Percentiles rank a stretch among this genome's conserved stretches.
Conservation (phyloP, 2,113 vertebrate genomes). For the Coturnix japonica region DNA sequence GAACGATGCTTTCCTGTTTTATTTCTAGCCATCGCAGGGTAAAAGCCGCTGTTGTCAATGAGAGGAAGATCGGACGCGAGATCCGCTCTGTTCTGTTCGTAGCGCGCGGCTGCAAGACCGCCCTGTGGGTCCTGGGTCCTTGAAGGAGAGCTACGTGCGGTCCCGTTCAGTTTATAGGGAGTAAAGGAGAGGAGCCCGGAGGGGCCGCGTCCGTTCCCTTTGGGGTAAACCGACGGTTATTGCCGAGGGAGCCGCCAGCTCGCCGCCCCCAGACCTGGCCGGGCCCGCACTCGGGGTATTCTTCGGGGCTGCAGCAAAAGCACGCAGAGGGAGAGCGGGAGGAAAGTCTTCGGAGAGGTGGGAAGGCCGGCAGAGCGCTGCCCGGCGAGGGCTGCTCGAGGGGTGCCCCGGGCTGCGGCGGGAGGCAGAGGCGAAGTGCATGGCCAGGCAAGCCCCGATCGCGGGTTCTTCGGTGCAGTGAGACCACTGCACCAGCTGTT, state of each 20-base stretch:
- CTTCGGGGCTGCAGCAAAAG: not conserved
- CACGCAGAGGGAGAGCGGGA: not conserved
- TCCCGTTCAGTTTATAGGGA: not conserved
- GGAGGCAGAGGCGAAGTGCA: too few species aligned
- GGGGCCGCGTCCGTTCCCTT: fast-evolving
- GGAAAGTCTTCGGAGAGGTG: too few species aligned
- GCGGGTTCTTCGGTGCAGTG: fast-evolving
- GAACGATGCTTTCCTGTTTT: not conserved
- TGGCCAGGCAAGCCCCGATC: not conserved
- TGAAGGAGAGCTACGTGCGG: not conserved
- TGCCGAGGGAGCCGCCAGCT: fast-evolving
- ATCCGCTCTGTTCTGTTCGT: not conserved
- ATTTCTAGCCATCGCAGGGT: not conserved
- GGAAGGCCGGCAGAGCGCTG: not conserved
- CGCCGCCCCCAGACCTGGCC: not conserved
- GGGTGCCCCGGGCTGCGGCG: not conserved
- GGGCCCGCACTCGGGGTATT: not conserved
- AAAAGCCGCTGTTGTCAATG: not conserved
- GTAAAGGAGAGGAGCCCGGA: not conserved
- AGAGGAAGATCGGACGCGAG: not conserved
- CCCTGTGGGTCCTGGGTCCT: not conserved
- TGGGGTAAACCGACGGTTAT: not conserved
- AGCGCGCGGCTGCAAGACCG: not conserved
- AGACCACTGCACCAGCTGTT: not conserved
- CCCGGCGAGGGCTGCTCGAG: too few species aligned